phyloP scores from a whole-genome alignment of 2,888 invertebrate genomes.

The Hofmannophila pseudospretella region DNA sequence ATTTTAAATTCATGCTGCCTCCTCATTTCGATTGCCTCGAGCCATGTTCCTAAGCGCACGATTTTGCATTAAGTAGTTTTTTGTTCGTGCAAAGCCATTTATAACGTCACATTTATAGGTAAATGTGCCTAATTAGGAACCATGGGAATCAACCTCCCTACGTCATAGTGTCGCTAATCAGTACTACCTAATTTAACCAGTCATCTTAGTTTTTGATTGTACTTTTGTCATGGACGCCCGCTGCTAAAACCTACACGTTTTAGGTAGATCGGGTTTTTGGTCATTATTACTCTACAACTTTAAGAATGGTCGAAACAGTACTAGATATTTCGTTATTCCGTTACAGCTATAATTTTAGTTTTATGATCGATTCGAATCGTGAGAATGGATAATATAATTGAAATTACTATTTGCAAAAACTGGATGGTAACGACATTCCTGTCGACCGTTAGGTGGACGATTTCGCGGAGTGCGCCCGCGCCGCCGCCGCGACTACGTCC shows the following conservation, averaged over 20 bases:
- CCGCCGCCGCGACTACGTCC: constrained; percentile 20
- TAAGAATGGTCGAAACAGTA: constrained; percentile 5
- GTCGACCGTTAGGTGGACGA: constrained; percentile 64
- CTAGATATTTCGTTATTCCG: constrained; percentile 22
- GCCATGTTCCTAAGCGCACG: constrained; percentile 69
- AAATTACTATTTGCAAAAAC: constrained; percentile 53
- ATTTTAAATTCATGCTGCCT: constrained; percentile 74
- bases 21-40: constrained; percentile 65
- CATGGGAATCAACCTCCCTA: constrained; percentile 46
- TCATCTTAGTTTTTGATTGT: constrained; percentile 1
- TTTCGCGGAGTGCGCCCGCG: constrained; percentile 33
- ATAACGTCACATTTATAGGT: constrained; percentile 59
- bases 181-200: constrained; percentile 1
- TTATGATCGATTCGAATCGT: constrained; percentile 40
- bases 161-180: constrained; percentile 37
- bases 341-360: constrained; percentile 38
- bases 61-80: constrained; percentile 72
- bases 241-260: constrained; percentile 1
- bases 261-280: constrained; percentile 8
- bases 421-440: constrained; percentile 64
- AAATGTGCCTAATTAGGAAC: constrained; percentile 55
- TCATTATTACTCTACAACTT: constrained; percentile 12
- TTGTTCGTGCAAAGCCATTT: constrained; percentile 63
- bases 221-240: not conserved
- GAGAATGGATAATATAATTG: constrained; percentile 48